Percentiles rank a stretch among this genome's conserved stretches.
phyloP scores from a whole-genome alignment of 2,888 invertebrate genomes.

The Emmelina monodactyla region DNA sequence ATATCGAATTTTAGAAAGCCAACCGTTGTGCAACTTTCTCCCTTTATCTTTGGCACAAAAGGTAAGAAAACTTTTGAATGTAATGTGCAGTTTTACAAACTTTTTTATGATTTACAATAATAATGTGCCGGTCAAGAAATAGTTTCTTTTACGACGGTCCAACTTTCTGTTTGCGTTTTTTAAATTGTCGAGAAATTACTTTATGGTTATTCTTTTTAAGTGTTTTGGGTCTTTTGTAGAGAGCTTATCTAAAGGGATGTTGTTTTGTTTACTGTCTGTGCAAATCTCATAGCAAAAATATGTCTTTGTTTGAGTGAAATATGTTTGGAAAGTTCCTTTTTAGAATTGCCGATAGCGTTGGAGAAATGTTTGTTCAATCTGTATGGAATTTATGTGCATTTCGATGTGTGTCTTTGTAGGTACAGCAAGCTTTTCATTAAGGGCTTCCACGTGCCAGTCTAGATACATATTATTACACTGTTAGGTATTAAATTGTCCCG shows the following conservation, averaged over 20 bases:
- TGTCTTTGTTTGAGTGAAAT: no score
- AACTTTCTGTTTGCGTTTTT: slow-evolving; percentile 31
- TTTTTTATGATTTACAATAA: slow-evolving; percentile 33
- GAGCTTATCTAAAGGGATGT: no score
- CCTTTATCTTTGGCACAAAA: slow-evolving; percentile 51
- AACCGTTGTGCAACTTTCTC: slow-evolving; percentile 58
- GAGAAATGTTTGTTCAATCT: no score
- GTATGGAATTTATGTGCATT: no score
- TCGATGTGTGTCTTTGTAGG: no score
- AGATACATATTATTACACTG: slow-evolving; percentile 43
- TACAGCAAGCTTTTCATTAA: no score
- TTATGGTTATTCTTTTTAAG: slow-evolving; percentile 8
- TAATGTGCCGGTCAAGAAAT: slow-evolving; percentile 20
- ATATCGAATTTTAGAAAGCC: slow-evolving; percentile 56
- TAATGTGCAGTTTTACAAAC: slow-evolving; percentile 9
- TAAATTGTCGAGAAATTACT: slow-evolving; percentile 18
- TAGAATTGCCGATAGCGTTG: no score
- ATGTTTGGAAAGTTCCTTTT: no score
- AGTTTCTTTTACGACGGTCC: slow-evolving; percentile 20
- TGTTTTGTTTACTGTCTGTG: no score
- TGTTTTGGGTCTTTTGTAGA: slow-evolving; percentile 4
- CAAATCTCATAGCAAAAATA: no score
- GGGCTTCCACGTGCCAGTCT: slow-evolving; percentile 26
- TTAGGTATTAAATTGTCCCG: slow-evolving; percentile 53
- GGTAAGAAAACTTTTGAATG: slow-evolving; percentile 28